Percentiles rank a stretch among this genome's conserved stretches.
These are phyloP conservation scores for Ditula angustiorana DNA, from an alignment of 2,888 invertebrate genomes.

Conservation along the genomic window DNA sequence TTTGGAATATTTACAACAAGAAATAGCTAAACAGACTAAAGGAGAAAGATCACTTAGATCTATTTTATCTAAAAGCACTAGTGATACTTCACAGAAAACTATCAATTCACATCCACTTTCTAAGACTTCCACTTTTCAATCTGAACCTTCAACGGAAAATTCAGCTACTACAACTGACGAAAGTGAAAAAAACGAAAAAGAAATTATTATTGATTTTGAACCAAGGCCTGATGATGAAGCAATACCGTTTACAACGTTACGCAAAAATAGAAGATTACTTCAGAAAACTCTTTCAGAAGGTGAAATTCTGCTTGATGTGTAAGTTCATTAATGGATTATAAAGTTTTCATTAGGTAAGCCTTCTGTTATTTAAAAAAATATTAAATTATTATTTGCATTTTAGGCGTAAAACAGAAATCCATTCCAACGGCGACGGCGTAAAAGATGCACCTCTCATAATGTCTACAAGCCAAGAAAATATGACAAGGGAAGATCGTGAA, in stretches of 20 bases:
- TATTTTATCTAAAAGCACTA: constrained; percentile 77
- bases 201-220: constrained; percentile 95
- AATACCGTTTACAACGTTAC: constrained; percentile 85
- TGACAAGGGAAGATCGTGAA: constrained; percentile 80
- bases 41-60: constrained; percentile 71
- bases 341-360: not conserved
- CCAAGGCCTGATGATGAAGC: constrained; percentile 89
- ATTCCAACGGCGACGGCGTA: constrained; percentile 75
- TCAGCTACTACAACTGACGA: constrained; percentile 82
- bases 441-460: constrained; percentile 81
- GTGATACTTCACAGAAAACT: constrained; percentile 77
- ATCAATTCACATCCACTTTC: constrained; percentile 75
- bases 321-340: constrained; percentile 51
- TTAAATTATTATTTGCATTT: constrained; percentile 15
- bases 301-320: constrained; percentile 89
- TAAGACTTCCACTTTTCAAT: constrained; percentile 82
- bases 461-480: constrained; percentile 88
- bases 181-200: constrained; percentile 88
- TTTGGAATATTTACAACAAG: constrained; percentile 81
- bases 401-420: constrained; percentile 80
- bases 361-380: not conserved
- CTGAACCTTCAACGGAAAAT: constrained; percentile 83
- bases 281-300: constrained; percentile 93
- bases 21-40: constrained; percentile 80
- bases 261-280: constrained; percentile 82